phyloP scores from a whole-genome alignment of 2,797 vertebrate genomes.

The Gymnodraco acuticeps region DNA sequence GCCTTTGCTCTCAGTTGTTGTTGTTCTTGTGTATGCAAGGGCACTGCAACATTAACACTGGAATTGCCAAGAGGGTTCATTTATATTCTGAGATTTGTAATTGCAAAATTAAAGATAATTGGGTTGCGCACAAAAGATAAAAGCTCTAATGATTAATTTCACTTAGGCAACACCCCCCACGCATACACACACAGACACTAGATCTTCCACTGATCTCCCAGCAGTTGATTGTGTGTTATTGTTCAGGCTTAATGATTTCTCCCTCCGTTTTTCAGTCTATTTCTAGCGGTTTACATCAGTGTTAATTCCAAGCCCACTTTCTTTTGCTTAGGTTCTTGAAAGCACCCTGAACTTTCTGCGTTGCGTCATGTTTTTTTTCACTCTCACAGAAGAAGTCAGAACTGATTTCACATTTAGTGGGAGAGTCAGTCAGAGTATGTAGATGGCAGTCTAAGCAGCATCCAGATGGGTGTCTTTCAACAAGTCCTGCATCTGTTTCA shows the following conservation, averaged over 20 bases:
- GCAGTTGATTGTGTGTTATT: constrained; percentile 69
- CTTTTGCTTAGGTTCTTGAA: constrained; percentile 40
- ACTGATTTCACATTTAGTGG: constrained; percentile 66
- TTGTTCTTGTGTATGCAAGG: constrained; percentile 70
- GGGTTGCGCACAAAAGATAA: constrained; percentile 78
- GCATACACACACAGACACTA: constrained; percentile 36
- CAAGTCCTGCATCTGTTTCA: constrained; percentile 78
- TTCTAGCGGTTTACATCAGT: constrained; percentile 74
- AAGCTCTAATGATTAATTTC: constrained; percentile 82
- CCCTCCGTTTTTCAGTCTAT: constrained; percentile 72
- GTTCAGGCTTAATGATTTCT: constrained; percentile 71
- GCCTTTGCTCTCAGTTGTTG: constrained; percentile 57
- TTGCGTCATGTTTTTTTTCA: constrained; percentile 68
- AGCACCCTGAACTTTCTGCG: constrained; percentile 57
- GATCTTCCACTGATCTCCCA: constrained; percentile 58
- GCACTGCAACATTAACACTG: constrained; percentile 77
- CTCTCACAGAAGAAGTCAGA: constrained; percentile 59
- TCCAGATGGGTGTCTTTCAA: constrained; percentile 81
- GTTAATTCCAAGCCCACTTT: constrained; percentile 59
- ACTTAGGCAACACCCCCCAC: constrained; percentile 64
- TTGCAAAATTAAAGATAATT: constrained; percentile 83
- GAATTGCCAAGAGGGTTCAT: constrained; percentile 78
- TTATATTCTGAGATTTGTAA: constrained; percentile 79
- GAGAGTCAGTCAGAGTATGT: constrained; percentile 60
- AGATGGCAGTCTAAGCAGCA: constrained; percentile 70